Base-by-base conservation (phyloP, 1,140 invertebrate genomes). In the Vanessa tameamea region DNA sequence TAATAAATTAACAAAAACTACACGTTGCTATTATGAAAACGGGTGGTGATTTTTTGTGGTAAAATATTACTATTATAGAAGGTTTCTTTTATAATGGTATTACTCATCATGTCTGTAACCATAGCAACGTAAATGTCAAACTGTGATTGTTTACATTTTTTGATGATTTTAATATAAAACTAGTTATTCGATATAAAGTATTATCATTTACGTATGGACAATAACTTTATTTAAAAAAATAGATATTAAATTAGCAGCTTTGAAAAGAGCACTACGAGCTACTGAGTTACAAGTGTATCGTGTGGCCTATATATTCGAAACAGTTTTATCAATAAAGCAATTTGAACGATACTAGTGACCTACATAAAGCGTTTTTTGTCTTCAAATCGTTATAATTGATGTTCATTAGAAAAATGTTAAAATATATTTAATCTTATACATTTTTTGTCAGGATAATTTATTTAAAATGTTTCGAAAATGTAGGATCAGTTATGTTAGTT, bases 281-380 rank as follows among this genome's bases (percentile, higher is more conserved):
- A 31, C 26, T 31, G 2, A 31, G 16, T n/a, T 5, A n/a, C n/a
- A 7, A 1, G 20, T 57, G 53, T 16, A 20, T 65, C n/a, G 50
- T 64, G 72, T 67, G 72, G 13, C 70, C 77, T 69, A 78, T 37
- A 57, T 61, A 75, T 75, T 48, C 11, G 16, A 61, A 43, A 6
- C 37, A 43, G 76, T 78, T 78, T 75, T 78, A 72, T 78, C 77
- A 75, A 78, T 78, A 78, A 64, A 26, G 23, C n/a, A 59, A 71
- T 51, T 72, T 55, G 70, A 53, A 65, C 47, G 43, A 55, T 64
- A 51, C 47, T 53, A 15, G 31, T 77, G 76, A 77, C 76, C 76
- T 77, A 77, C 55, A 66, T 70, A 47, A 61, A 13, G 14, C 15
- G 20, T 31, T 61, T 61, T 73, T 47, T 57, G 15, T 13, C 37